Percentiles rank a stretch among this genome's conserved stretches.
These are phyloP conservation scores for Saiga tatarica DNA, from an alignment of 2,113 vertebrate genomes.

Conservation along the genomic window DNA sequence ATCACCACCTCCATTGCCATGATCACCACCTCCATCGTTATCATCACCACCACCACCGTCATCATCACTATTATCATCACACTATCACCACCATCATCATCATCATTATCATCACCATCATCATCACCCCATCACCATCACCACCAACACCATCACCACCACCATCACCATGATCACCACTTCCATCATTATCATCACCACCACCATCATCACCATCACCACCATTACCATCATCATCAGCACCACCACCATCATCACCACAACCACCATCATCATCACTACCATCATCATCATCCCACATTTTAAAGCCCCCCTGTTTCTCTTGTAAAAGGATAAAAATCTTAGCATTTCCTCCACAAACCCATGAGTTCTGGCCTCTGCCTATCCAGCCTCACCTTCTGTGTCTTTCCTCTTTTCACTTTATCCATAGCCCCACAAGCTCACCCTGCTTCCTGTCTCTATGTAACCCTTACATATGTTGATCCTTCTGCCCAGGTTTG, in stretches of 20 bases:
- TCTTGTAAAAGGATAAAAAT: not conserved
- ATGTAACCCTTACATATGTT: not conserved
- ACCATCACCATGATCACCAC: fast-evolving
- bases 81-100: fast-evolving
- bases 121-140: not conserved
- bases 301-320: not conserved
- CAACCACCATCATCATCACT: fast-evolving
- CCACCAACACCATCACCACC: fast-evolving
- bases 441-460: not conserved
- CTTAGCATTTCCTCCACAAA: not conserved
- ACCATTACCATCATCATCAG: fast-evolving
- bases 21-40: fast-evolving
- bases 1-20: fast-evolving
- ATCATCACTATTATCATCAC: fast-evolving
- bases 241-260: fast-evolving
- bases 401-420: not conserved
- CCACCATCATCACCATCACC: fast-evolving
- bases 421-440: not conserved
- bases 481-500: not conserved
- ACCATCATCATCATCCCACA: not conserved
- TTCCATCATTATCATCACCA: fast-evolving
- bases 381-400: not conserved
- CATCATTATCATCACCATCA: not conserved
- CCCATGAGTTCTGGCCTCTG: not conserved
- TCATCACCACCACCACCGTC: fast-evolving